Evolutionary conservation across 2,888 invertebrate genomes (phyloP).

Genomic region (Meiosimyza platycephala): DNA sequence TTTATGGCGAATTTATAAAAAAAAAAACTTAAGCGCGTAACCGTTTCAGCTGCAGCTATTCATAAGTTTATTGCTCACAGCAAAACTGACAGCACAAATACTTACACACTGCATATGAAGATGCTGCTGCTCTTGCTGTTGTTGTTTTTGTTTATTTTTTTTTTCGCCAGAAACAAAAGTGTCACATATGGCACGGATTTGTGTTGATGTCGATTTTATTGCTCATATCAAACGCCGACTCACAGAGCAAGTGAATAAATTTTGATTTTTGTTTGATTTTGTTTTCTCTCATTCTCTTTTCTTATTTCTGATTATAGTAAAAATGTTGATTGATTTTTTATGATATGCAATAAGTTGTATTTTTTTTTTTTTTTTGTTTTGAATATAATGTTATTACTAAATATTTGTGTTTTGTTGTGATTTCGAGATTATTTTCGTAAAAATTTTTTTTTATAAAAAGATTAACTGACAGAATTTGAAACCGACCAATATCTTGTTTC

Average conservation of each 20-base stretch:
- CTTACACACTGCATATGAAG: too few species aligned
- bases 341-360: background rate
- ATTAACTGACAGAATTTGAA: too few species aligned
- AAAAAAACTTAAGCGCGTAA: background rate
- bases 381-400: too few species aligned
- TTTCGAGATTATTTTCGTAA: too few species aligned
- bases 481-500: too few species aligned
- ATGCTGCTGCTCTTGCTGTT: background rate
- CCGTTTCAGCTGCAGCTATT: background rate
- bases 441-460: too few species aligned
- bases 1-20: background rate
- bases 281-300: background rate
- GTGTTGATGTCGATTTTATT: constrained; percentile 14
- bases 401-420: too few species aligned
- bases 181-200: background rate
- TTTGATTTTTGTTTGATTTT: background rate
- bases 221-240: background rate
- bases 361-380: too few species aligned
- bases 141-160: background rate
- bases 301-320: too few species aligned
- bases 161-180: background rate
- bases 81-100: background rate
- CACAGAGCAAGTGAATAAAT: background rate
- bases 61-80: constrained; percentile 7
- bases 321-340: constrained; percentile 4